Percentiles rank a stretch among this genome's conserved stretches.
Conservation (phyloP, 2,888 invertebrate genomes). For the Apomyelois bistriatella region DNA sequence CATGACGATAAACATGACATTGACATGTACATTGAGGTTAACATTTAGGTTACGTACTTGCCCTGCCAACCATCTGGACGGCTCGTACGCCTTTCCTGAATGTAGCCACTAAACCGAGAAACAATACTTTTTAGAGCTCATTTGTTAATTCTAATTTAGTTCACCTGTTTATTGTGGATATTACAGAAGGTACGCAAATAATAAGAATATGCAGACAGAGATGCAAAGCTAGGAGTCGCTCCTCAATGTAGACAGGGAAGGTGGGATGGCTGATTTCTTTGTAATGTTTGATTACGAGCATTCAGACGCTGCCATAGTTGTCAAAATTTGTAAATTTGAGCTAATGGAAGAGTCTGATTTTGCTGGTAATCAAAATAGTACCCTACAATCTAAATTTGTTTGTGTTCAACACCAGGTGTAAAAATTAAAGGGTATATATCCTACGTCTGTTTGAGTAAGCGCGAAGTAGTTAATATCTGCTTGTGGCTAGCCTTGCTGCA, state of each 20-base stretch:
- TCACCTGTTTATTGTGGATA: conserved; percentile 44
- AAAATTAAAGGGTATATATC: conserved; percentile 14
- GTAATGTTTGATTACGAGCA: conserved; percentile 42
- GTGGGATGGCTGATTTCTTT: conserved; percentile 5
- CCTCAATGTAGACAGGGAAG: conserved; percentile 25
- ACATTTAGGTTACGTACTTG: conserved; percentile 91
- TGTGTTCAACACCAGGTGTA: conserved; percentile 14
- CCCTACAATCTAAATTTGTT: conserved; percentile 13
- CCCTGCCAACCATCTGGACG: conserved; percentile 98
- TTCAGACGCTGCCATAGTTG: conserved; percentile 8
- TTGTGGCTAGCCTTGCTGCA: conserved; percentile 67
- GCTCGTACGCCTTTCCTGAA: conserved; percentile 99
- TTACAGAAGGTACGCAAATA: conserved; percentile 48
- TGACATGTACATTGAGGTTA: conserved; percentile 68
- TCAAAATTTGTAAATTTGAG: conserved; percentile 11
- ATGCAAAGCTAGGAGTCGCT: conserved; percentile 58
- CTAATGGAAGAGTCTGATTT: conserved; percentile 22
- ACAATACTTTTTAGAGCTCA: conserved; percentile 61
- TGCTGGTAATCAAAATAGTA: conserved; percentile 30
- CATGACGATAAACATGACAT: conserved; percentile 63
- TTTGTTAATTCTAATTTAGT: conserved; percentile 39
- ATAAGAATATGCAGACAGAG: conserved; percentile 57
- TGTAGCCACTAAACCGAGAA: conserved; percentile 94
- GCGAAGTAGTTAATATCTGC: conserved; percentile 44
- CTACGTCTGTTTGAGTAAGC: conserved; percentile 37